These are phyloP conservation scores for Hesperia comma DNA, from an alignment of 2,888 invertebrate genomes.

Conservation along the genomic window DNA sequence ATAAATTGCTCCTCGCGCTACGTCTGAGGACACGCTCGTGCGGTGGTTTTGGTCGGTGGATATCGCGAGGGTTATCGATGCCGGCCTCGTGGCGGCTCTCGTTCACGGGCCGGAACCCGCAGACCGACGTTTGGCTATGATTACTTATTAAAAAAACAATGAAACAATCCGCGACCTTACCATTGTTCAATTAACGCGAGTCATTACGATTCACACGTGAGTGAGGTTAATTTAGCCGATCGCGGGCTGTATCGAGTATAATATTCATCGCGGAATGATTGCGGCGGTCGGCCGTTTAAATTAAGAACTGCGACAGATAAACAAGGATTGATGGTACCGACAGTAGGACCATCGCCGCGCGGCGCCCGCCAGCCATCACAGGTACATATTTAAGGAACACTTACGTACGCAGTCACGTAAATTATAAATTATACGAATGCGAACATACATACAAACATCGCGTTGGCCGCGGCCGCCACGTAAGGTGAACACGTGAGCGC, in stretches of 20 bases:
- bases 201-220: conserved; percentile 58
- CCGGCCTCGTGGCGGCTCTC: conserved; percentile 39
- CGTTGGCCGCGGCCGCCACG: conserved; percentile 57
- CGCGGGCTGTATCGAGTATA: conserved; percentile 19
- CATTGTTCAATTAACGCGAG: conserved; percentile 64
- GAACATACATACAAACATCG: conserved; percentile 52
- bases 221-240: conserved; percentile 39
- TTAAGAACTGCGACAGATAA: conserved; percentile 25
- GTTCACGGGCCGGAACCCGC: conserved; percentile 41
- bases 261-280: conserved; percentile 17
- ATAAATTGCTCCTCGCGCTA: conserved; percentile 28
- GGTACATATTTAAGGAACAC: conserved; percentile 41
- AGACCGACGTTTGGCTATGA: conserved; percentile 44
- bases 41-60: conserved; percentile 41
- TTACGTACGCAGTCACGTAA: conserved; percentile 49
- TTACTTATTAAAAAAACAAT: conserved; percentile 65
- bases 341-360: too few relatives aligned
- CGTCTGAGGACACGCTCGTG: conserved; percentile 35
- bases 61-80: conserved; percentile 43
- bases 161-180: conserved; percentile 70
- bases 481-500: conserved; percentile 61
- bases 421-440: conserved; percentile 65
- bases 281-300: conserved; percentile 6
- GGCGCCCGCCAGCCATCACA: not conserved
- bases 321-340: conserved; percentile 19